Percentiles rank a stretch among this genome's conserved stretches.
Conservation (phyloP, 2,113 vertebrate genomes). For the Xiphophorus couchianus region DNA sequence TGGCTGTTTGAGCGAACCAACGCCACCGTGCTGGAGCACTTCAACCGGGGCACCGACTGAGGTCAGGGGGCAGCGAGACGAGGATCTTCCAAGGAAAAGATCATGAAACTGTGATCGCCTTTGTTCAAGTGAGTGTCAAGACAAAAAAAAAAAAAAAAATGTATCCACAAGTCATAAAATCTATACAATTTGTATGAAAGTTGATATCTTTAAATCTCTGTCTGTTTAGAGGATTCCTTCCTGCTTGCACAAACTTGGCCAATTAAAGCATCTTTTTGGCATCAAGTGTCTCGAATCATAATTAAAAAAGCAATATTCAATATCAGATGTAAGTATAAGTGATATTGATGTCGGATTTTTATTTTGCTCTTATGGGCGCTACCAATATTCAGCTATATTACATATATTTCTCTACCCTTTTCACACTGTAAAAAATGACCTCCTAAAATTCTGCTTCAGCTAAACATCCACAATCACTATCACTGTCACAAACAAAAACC, state of each 20-base stretch:
- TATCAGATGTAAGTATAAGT: too few species aligned
- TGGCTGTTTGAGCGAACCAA: conserved; percentile 75
- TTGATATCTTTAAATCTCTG: not conserved
- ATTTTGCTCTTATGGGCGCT: too few species aligned
- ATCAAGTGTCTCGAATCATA: not conserved
- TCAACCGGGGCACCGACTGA: conserved; percentile 57
- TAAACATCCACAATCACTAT: too few species aligned
- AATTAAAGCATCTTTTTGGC: not conserved
- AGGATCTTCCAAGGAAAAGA: conserved; percentile 29
- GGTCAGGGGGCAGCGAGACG: not conserved
- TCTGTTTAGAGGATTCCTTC: not conserved
- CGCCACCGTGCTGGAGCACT: conserved; percentile 68
- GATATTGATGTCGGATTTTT: too few species aligned
- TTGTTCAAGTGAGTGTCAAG: conserved; percentile 30
- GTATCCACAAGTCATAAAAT: not conserved
- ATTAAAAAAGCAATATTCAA: not conserved
- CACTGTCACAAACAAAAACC: too few species aligned
- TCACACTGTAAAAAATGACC: too few species aligned
- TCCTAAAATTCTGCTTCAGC: too few species aligned
- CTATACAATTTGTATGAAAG: not conserved
- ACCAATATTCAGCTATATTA: too few species aligned
- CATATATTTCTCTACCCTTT: too few species aligned
- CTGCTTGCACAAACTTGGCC: not conserved
- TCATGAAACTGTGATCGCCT: conserved; percentile 4
- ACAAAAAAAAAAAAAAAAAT: not conserved